phyloP scores from a whole-genome alignment of 2,888 invertebrate genomes.

The Brenthis ino region DNA sequence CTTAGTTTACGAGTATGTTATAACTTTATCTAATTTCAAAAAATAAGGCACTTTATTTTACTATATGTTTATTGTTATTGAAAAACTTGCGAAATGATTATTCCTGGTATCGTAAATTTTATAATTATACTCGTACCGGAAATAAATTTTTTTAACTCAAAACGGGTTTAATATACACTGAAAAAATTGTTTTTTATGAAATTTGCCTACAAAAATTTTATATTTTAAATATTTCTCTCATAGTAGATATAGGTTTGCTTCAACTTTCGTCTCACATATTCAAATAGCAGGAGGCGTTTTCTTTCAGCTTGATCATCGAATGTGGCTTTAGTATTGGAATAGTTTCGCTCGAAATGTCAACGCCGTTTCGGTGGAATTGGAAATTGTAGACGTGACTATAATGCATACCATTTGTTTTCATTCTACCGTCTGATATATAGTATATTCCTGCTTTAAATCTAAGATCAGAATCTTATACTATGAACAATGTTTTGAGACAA shows the following conservation, averaged over 20 bases:
- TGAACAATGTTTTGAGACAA: background rate
- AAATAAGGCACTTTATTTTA: too few relatives aligned
- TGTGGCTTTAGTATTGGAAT: constrained; percentile 41
- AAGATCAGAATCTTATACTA: constrained; percentile 4
- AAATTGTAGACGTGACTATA: constrained; percentile 43
- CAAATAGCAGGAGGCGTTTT: constrained; percentile 39
- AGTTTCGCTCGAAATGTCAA: constrained; percentile 43
- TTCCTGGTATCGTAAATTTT: too few relatives aligned
- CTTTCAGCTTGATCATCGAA: constrained; percentile 39
- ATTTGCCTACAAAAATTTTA: background rate
- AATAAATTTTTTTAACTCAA: too few relatives aligned
- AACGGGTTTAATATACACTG: too few relatives aligned
- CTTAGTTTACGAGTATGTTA: too few relatives aligned
- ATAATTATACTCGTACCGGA: too few relatives aligned
- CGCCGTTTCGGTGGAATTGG: constrained; percentile 41
- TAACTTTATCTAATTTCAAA: too few relatives aligned
- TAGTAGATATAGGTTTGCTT: constrained; percentile 5
- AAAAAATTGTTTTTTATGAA: too few relatives aligned
- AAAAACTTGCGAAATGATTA: too few relatives aligned
- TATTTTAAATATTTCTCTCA: background rate
- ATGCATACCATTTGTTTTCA: constrained; percentile 41
- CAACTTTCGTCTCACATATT: constrained; percentile 28
- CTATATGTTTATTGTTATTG: too few relatives aligned
- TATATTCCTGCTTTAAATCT: constrained; percentile 23
- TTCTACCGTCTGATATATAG: constrained; percentile 30